Evolutionary conservation across 1,140 invertebrate genomes (phyloP).

Genomic region (Bilobella aurantiaca): DNA sequence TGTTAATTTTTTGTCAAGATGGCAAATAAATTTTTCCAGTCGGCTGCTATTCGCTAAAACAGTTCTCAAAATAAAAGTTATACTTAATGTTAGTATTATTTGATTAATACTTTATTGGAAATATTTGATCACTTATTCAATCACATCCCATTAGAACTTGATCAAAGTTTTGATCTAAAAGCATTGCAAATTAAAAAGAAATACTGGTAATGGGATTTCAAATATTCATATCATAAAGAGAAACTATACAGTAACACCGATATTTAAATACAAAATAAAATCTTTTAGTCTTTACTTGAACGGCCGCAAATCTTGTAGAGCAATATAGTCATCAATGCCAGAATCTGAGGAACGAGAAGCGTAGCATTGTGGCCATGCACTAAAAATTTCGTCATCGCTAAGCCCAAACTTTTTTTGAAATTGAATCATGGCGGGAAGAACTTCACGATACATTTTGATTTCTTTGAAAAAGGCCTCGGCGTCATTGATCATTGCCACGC

Average conservation of each 20-base stretch:
- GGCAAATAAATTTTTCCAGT: no score
- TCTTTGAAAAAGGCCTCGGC: constrained; percentile 15
- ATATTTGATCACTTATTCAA: background rate
- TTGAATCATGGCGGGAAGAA: constrained; percentile 3
- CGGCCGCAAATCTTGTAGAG: constrained; percentile 7
- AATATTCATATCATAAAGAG: background rate
- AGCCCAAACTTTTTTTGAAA: constrained; percentile 15
- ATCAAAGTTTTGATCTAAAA: background rate
- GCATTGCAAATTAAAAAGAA: background rate
- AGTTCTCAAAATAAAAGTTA: no score
- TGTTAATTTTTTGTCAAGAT: no score
- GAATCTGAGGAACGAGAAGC: background rate
- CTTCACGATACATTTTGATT: constrained; percentile 11
- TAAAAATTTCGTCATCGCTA: background rate
- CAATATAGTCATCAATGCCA: constrained; percentile 10
- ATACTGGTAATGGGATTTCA: background rate
- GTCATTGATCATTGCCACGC: constrained; percentile 15
- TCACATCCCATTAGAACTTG: background rate
- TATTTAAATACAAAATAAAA: background rate
- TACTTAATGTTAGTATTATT: no score
- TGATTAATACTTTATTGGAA: no score
- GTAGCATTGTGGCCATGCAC: background rate
- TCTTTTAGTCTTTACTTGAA: constrained; percentile 1
- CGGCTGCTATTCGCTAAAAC: no score
- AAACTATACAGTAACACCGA: background rate